Percentiles rank a stretch among this genome's conserved stretches.
Conservation (phyloP, 2,113 vertebrate species). For the Seriola rivoliana region DNA sequence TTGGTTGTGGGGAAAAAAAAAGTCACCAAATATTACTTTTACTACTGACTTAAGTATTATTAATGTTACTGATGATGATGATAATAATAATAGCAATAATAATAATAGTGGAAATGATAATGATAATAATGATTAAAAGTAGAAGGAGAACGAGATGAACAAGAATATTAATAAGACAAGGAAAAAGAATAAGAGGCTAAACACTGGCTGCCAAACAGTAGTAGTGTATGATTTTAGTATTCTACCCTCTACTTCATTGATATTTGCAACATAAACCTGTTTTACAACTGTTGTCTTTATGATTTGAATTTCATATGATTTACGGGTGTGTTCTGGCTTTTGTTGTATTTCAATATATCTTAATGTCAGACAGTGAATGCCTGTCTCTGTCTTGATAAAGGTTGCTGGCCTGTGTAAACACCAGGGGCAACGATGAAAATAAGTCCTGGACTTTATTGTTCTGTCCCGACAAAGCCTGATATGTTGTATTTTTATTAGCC, state of each 20-base stretch:
- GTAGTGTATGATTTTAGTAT: neutral
- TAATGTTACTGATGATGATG: neutral
- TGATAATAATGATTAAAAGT: slow-evolving; percentile 11
- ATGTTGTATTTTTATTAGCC: neutral
- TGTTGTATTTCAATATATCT: neutral
- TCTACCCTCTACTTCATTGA: neutral
- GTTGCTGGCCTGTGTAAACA: neutral
- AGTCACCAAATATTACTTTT: slow-evolving; percentile 25
- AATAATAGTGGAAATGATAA: neutral
- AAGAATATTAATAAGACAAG: slow-evolving; percentile 2
- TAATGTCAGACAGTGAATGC: neutral
- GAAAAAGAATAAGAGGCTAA: neutral
- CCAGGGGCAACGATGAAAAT: neutral
- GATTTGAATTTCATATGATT: slow-evolving; percentile 1
- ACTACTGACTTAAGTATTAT: slow-evolving; percentile 19
- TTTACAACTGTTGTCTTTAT: neutral
- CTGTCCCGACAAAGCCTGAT: neutral
- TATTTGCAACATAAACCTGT: neutral
- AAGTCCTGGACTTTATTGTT: neutral
- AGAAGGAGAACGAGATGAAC: neutral
- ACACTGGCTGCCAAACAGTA: neutral
- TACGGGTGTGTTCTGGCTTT: neutral
- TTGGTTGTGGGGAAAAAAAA: neutral
- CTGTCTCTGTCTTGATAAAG: neutral
- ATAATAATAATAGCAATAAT: neutral